Conservation (phyloP, 1,140 invertebrate genomes). For the Acromyrmex echinatior region DNA sequence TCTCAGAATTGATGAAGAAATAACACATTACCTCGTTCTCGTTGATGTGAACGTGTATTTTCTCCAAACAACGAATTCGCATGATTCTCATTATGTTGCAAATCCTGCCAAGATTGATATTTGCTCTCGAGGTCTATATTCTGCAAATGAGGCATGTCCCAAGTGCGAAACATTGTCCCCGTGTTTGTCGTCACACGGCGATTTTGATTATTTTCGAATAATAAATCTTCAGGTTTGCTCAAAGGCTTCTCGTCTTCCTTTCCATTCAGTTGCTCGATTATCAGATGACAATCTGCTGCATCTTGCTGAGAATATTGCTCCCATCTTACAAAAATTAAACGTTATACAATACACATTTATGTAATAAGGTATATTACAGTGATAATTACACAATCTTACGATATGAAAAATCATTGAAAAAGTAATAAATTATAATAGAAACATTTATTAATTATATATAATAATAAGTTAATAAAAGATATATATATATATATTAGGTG, state of each 20-base stretch:
- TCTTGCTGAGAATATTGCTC: conserved; percentile 65
- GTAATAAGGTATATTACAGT: too few species aligned
- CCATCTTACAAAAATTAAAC: conserved; percentile 57
- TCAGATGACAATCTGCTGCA: neutral
- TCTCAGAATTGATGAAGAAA: neutral
- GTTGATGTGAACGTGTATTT: conserved; percentile 36
- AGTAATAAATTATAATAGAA: neutral
- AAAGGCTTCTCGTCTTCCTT: neutral
- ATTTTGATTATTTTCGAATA: conserved; percentile 51
- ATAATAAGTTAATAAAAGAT: neutral
- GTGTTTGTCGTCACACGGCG: conserved; percentile 47
- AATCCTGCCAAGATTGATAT: conserved; percentile 60
- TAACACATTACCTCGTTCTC: conserved; percentile 66
- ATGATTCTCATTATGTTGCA: conserved; percentile 14
- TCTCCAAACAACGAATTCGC: conserved; percentile 38
- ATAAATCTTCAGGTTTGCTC: conserved; percentile 34
- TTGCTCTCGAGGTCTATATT: conserved; percentile 47
- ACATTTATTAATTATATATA: neutral
- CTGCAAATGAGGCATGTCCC: conserved; percentile 70
- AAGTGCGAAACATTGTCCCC: conserved; percentile 64
- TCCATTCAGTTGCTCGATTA: conserved; percentile 12
- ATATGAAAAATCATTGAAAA: neutral
- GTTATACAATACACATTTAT: neutral
- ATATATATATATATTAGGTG: too few species aligned
- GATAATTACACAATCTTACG: neutral